phyloP scores from a whole-genome alignment of 1,140 invertebrate genomes.

The Camponotus floridanus region DNA sequence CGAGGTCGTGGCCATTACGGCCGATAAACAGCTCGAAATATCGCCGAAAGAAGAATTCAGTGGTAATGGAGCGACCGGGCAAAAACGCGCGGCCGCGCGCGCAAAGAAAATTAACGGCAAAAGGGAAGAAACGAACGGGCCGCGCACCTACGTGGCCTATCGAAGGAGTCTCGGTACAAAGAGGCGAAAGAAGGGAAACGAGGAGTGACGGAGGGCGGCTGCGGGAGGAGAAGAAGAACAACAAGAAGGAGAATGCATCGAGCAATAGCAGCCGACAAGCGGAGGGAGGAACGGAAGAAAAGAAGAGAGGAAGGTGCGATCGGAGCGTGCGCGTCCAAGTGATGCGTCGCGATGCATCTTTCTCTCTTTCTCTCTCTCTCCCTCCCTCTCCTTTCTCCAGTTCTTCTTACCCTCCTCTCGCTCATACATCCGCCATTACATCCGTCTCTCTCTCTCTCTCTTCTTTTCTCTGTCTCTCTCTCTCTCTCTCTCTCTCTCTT shows the following conservation, averaged over 20 bases:
- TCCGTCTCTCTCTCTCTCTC: slow-evolving; percentile 32
- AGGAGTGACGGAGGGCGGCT: slow-evolving; percentile 63
- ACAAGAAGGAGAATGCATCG: slow-evolving; percentile 54
- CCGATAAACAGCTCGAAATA: slow-evolving; percentile 66
- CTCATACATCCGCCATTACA: slow-evolving; percentile 53
- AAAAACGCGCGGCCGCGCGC: slow-evolving; percentile 58
- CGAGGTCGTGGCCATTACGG: slow-evolving; percentile 61
- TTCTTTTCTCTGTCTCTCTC: background rate
- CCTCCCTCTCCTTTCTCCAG: slow-evolving; percentile 33
- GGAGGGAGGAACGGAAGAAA: slow-evolving; percentile 39
- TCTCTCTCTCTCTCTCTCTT: slow-evolving; percentile 4
- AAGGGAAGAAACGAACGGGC: slow-evolving; percentile 62
- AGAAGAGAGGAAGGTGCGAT: slow-evolving; percentile 63
- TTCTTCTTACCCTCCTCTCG: slow-evolving; percentile 40
- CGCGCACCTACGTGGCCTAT: slow-evolving; percentile 68
- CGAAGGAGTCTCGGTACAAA: slow-evolving; percentile 60
- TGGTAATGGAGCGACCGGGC: slow-evolving; percentile 60
- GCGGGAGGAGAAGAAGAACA: slow-evolving; percentile 59
- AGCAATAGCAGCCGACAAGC: slow-evolving; percentile 58
- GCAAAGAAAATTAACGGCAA: slow-evolving; percentile 68
- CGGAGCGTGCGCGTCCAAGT: slow-evolving; percentile 71
- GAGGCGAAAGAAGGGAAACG: slow-evolving; percentile 56
- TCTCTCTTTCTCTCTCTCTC: slow-evolving; percentile 40
- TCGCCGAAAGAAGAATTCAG: slow-evolving; percentile 65
- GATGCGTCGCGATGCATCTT: slow-evolving; percentile 44